phyloP scores from a whole-genome alignment of 2,888 invertebrate genomes.

The Diploptera punctata region DNA sequence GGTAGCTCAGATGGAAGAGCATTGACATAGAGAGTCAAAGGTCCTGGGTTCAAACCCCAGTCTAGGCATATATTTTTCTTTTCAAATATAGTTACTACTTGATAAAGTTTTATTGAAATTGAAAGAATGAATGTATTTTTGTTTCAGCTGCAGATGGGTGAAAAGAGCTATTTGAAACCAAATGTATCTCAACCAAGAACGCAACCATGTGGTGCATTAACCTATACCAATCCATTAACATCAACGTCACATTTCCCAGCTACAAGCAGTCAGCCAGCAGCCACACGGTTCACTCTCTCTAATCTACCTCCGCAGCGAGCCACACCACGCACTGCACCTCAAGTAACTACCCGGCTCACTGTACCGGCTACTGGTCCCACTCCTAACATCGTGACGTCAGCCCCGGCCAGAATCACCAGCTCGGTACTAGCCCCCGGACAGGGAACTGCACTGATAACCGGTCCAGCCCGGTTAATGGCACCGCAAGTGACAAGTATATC shows the following conservation, averaged over 20 bases:
- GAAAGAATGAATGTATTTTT: too few species aligned
- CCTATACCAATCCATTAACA: slow-evolving; percentile 32
- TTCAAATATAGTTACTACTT: too few species aligned
- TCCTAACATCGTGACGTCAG: not conserved
- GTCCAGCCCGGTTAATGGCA: slow-evolving; percentile 13
- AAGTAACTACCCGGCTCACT: slow-evolving; percentile 3
- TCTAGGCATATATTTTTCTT: too few species aligned
- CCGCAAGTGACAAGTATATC: slow-evolving; percentile 8
- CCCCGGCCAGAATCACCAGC: slow-evolving; percentile 21
- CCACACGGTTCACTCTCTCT: slow-evolving; percentile 14
- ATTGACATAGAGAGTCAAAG: too few species aligned
- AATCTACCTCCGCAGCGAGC: slow-evolving; percentile 21
- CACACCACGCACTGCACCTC: not conserved
- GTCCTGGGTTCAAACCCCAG: too few species aligned
- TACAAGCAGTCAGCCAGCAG: not conserved
- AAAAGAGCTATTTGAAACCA: slow-evolving; percentile 40
- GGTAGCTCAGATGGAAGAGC: too few species aligned
- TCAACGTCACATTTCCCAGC: slow-evolving; percentile 18
- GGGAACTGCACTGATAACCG: slow-evolving; percentile 12
- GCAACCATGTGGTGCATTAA: slow-evolving; percentile 24
- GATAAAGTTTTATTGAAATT: too few species aligned
- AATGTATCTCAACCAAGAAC: slow-evolving; percentile 36
- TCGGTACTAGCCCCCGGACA: not conserved
- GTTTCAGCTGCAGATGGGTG: slow-evolving; percentile 36
- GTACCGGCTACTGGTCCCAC: slow-evolving; percentile 15